Evolutionary conservation across 2,113 vertebrate genomes (phyloP).

Genomic region (human (Homo sapiens)): DNA sequence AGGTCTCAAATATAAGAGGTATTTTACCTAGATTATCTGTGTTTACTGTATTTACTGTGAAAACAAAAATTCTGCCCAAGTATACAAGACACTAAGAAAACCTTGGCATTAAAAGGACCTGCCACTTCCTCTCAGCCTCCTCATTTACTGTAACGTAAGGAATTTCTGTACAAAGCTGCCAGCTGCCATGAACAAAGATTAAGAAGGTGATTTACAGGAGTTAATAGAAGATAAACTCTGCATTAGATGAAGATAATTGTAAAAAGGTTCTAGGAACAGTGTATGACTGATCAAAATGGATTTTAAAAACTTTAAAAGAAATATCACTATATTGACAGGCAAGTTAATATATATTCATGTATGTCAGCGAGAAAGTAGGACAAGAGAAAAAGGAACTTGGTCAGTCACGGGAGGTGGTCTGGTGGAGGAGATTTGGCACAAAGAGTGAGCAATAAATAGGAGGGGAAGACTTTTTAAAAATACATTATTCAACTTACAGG

Average conservation of each 20-base stretch:
- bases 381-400: conserved; percentile 50
- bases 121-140: not conserved
- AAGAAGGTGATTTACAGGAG: not conserved
- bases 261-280: conserved; percentile 3
- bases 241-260: conserved; percentile 1
- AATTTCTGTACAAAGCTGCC: not conserved
- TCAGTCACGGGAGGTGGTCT: conserved; percentile 47
- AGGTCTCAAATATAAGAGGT: not conserved
- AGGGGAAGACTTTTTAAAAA: conserved; percentile 28
- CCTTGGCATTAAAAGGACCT: not conserved
- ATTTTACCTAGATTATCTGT: not conserved
- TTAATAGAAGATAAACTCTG: conserved; percentile 30
- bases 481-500: conserved; percentile 18
- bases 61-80: conserved; percentile 10
- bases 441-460: conserved; percentile 54
- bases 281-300: not conserved
- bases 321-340: conserved; percentile 43
- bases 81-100: not conserved
- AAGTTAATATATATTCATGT: conserved; percentile 31
- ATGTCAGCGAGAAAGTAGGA: conserved; percentile 65
- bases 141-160: conserved; percentile 37
- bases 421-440: conserved; percentile 18
- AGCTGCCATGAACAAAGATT: not conserved
- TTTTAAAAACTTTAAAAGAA: conserved; percentile 5
- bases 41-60: not conserved